A percentile compares a stretch with the other conserved stretches of the same genome.
Conservation (phyloP, 2,888 invertebrate species). For the Acrobasis suavella region DNA sequence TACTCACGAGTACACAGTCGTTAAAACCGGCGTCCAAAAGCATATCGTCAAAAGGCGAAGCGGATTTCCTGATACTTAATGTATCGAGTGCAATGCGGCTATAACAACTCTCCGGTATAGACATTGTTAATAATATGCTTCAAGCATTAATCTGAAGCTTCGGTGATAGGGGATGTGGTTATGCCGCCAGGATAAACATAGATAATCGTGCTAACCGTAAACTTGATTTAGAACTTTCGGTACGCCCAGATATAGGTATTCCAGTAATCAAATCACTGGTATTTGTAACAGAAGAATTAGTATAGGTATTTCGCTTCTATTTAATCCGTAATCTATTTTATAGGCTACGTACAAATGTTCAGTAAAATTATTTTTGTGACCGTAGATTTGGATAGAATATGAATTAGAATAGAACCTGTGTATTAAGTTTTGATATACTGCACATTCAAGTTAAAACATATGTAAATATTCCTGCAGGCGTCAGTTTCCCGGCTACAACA, state of each 20-base stretch:
- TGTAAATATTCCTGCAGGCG: conserved; percentile 5
- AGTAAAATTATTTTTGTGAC: not conserved
- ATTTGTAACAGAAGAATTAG: not conserved
- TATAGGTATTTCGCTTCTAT: not conserved
- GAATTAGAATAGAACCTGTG: not conserved
- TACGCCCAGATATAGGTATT: conserved; percentile 33
- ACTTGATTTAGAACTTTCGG: conserved; percentile 60
- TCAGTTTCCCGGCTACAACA: conserved; percentile 2
- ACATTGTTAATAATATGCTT: conserved; percentile 52
- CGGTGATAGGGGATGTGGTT: conserved; percentile 62
- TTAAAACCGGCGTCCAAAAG: not conserved
- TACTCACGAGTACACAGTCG: not conserved
- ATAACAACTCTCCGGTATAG: conserved; percentile 34
- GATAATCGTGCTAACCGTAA: conserved; percentile 61
- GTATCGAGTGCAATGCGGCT: not conserved
- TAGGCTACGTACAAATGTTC: not conserved
- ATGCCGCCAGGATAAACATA: conserved; percentile 67
- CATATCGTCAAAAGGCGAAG: not conserved
- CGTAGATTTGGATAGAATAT: not conserved
- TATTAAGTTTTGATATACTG: conserved; percentile 1
- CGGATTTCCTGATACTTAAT: not conserved
- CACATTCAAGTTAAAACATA: not conserved
- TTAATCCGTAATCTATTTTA: not conserved
- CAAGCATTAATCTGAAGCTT: conserved; percentile 67
- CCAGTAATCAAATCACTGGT: not conserved